Base-by-base conservation (phyloP, 2,888 invertebrate species). In the Xylophagus ater region DNA sequence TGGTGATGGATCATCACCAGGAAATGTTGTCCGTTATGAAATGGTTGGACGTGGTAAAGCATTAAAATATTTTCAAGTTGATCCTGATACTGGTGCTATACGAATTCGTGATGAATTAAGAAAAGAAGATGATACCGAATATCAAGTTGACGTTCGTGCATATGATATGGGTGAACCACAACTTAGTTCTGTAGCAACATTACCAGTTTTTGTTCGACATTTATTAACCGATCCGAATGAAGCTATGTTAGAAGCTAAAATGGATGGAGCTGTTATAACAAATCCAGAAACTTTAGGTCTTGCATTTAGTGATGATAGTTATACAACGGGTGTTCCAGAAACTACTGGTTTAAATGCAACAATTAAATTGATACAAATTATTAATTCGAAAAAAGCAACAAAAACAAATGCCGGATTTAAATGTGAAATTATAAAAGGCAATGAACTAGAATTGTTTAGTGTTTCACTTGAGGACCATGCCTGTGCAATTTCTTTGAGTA, bases 81-180 rank as follows among this genome's bases (percentile, higher is more conserved):
- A 90, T 59, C 76, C 84, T 0, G 86, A 87, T 43, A 80, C 80
- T 0, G 93, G 90, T 0, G 75, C 78, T 0, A 66, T 93, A 13
- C 72, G 80, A 37, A 80, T 90, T 1, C 74, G 85, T 19, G 88
- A 88, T 55, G 87, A 88, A 57, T 59, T 92, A 36, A 73, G 82
- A 40, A 88, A 88, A 59, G 87, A 89, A 60, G 76, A 81, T 8
- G 84, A 86, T 54, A 84, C 82, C 26, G 88, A 90, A 66, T 89
- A 87, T 62, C 84, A 86, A 60, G 84, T 89, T 45, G 86, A 88
- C 52, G 79, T 92, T 0, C 73, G 82, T 53, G 89, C 87, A 0
- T 84, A 81, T 53, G 90, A 92, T 55, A 73, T 86, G 57, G 90
- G 86, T 1, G 86, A 84, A 29, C 90, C 86, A 0, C 81, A 83